Conservation (phyloP, 2,888 invertebrate species). For the Agonopterix subpropinquella region DNA sequence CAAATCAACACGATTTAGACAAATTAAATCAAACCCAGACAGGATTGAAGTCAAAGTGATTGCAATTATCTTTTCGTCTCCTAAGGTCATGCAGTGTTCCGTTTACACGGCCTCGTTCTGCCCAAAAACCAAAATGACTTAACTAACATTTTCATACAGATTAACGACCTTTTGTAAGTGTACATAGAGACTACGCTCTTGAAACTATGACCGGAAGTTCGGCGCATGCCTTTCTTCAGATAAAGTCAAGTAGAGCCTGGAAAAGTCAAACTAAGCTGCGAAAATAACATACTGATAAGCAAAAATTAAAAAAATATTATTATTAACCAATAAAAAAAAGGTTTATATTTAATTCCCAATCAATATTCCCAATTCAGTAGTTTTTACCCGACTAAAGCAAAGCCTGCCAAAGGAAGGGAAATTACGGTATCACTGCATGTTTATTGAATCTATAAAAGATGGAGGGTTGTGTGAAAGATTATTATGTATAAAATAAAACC, state of each 20-base stretch:
- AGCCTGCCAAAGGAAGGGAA: too few relatives aligned
- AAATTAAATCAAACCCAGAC: conserved; percentile 28
- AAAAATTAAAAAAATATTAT: too few relatives aligned
- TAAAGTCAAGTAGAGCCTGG: conserved; percentile 28
- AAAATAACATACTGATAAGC: too few relatives aligned
- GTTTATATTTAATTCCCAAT: too few relatives aligned
- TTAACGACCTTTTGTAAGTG: conserved; percentile 41
- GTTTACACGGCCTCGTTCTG: conserved; percentile 52
- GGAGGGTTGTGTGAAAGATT: too few relatives aligned
- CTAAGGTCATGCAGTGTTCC: conserved; percentile 60
- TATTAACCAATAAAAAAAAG: too few relatives aligned
- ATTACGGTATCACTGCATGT: too few relatives aligned
- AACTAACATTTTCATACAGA: conserved; percentile 27
- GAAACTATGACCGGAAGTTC: conserved; percentile 66
- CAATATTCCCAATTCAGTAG: too few relatives aligned
- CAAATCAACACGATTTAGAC: conserved; percentile 5
- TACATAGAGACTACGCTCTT: conserved; percentile 38
- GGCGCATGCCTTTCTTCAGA: conserved; percentile 62
- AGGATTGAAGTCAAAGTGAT: conserved; percentile 24
- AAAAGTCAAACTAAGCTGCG: too few relatives aligned
- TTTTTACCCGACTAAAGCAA: too few relatives aligned
- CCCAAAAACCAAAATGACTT: conserved; percentile 30
- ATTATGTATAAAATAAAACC: too few relatives aligned
- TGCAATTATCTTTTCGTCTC: conserved; percentile 60
- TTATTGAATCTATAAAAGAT: too few relatives aligned